Conservation (phyloP, 2,888 invertebrate species). For the Drosophila melanocephala region DNA sequence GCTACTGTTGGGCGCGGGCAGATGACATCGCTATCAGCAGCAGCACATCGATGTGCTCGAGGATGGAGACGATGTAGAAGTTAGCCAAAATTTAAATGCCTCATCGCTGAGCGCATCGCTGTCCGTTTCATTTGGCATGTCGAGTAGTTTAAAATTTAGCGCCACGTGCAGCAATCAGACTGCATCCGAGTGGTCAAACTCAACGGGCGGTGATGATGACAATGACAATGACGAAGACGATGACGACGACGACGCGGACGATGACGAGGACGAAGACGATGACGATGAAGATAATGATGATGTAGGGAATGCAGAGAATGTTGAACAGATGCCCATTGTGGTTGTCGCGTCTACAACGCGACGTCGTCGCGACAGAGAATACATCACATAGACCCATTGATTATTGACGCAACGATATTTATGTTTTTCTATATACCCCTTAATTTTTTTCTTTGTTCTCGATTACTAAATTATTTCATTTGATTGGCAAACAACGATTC, state of each 20-base stretch:
- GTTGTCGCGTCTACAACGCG: constrained; percentile 52
- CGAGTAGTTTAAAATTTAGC: constrained; percentile 81
- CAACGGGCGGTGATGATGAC: constrained; percentile 73
- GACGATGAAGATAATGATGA: constrained; percentile 23
- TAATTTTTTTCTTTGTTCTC: not conserved
- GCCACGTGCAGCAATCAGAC: constrained; percentile 76
- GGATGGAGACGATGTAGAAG: constrained; percentile 68
- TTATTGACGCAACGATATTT: constrained; percentile 28
- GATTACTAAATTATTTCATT: constrained; percentile 20
- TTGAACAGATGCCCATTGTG: constrained; percentile 49
- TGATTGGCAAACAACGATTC: constrained; percentile 32
- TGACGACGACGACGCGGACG: constrained; percentile 45
- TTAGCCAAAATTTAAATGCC: constrained; percentile 78
- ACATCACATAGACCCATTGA: constrained; percentile 76
- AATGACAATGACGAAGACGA: constrained; percentile 45
- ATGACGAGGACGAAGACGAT: constrained; percentile 40
- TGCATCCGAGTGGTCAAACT: constrained; percentile 81
- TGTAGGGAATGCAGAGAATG: constrained; percentile 31
- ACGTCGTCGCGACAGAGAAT: constrained; percentile 71
- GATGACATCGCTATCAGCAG: constrained; percentile 81
- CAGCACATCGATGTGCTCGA: constrained; percentile 60
- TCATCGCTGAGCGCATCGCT: constrained; percentile 79
- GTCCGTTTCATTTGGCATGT: constrained; percentile 80
- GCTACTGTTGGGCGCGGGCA: constrained; percentile 77
- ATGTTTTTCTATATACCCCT: constrained; percentile 9